Evolutionary conservation across 1,140 invertebrate genomes (phyloP), one percentile per base, ranked within the genome.

Genomic region (Lucilia cuprina): DNA sequence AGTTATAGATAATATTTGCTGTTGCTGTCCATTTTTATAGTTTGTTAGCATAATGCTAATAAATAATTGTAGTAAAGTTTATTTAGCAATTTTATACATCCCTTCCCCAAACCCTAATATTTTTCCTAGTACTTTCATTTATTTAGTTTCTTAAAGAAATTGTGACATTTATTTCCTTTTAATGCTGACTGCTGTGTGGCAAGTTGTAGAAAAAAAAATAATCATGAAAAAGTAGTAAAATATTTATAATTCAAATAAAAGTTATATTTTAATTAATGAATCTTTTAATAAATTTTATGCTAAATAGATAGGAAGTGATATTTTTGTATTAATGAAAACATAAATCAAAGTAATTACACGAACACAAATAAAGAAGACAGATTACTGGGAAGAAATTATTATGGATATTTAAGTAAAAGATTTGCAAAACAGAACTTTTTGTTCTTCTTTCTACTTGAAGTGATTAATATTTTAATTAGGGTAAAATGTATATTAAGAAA

Each of bases 111-210:
- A 30, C 25, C 25, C 25, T 3, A 1, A 2, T 30, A 30, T 60
- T 60, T 60, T 60, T 60, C 14, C 14, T n/a, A 14, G n/a, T n/a
- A 8, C 55, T 60, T 60, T 60, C 55, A 8, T 12, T 21, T 21
- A 19, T 21, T 70, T 21, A 25, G n/a, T 21, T 10, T 21, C 19
- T 70, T 19, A 8, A 21, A 70, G 65, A 21, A 70, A 70, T 10
- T 70, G 65, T 70, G 65, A 70, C 65, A 70, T 70, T 70, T 21
- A 70, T 70, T 19, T 70, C n/a, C 19, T 21, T 70, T 70, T 70
- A 70, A 70, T 21, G 21, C n/a, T 17, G 14, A 12, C 5, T 60
- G 17, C 25, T 30, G 25, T n/a, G 41, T 41, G 41, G 17, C 50
- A 12, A 60, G 50, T 13, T 5, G 25, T 30, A 30, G 25, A 3